Evolutionary conservation across 2,888 invertebrate species (phyloP).

Genomic region (Megaustenia siamemsis): DNA sequence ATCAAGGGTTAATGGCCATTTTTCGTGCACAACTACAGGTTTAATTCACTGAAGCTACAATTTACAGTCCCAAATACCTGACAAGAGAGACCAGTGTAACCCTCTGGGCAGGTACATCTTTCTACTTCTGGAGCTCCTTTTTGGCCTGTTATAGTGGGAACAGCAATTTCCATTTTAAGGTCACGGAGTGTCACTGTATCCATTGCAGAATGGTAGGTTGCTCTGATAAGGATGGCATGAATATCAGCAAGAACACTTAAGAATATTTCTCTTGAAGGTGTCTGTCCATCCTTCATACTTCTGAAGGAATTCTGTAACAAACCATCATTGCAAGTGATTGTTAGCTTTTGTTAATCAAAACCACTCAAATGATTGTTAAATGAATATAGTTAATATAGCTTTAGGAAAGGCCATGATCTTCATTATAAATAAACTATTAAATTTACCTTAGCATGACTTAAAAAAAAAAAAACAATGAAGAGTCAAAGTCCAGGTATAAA

Average conservation of each 20-base stretch:
- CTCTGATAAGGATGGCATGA: conserved; percentile 83
- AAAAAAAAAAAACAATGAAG: too few relatives aligned
- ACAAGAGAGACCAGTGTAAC: conserved; percentile 75
- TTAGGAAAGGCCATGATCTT: too few relatives aligned
- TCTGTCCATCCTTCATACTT: conserved; percentile 67
- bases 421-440: too few relatives aligned
- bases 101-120: conserved; percentile 74
- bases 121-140: conserved; percentile 73
- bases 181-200: conserved; percentile 82
- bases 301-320: conserved; percentile 68
- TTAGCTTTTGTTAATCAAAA: neutral
- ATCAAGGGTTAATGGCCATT: too few relatives aligned
- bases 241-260: conserved; percentile 76
- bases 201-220: conserved; percentile 86
- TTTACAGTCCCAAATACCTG: conserved; percentile 55
- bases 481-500: too few relatives aligned
- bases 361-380: too few relatives aligned
- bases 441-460: too few relatives aligned
- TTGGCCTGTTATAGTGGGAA: conserved; percentile 63
- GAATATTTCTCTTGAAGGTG: conserved; percentile 74
- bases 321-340: too few relatives aligned
- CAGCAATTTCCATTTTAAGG: conserved; percentile 72
- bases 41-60: neutral
- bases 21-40: too few relatives aligned
- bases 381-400: too few relatives aligned